Base-by-base conservation (phyloP, 2,113 vertebrate species). In the Prunella fulvescens region DNA sequence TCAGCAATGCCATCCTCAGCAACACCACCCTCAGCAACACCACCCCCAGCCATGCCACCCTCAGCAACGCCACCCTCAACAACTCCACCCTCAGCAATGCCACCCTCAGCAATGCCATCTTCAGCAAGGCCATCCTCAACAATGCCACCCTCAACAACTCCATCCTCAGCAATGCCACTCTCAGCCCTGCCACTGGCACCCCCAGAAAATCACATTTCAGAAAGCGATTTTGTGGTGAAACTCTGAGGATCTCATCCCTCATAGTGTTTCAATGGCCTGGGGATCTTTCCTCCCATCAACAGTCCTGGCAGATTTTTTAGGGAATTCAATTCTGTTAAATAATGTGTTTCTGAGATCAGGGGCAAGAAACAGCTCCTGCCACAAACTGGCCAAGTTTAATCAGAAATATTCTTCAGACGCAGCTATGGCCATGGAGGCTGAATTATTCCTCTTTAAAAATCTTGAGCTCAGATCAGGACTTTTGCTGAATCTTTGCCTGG, bases 181-280 rank as follows among this genome's bases (percentile, higher is more conserved):
- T 56, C 40, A 25, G 14, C n/a, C 28, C 13, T 16, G n/a, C 4
- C 29, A 6, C 7, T 0, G 0, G 44, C 54, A 42, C 7, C 4
- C 18, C 24, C 1, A 0, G 28, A 20, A 31, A 60, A 35, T 1
- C 1, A 2, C 10, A 18, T 31, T 66, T 58, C 31, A 31, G 20
- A 37, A 31, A 58, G 16, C 1, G 20, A 7, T 50, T 64, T 11
- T 19, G 18, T 10, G 23, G 44, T 12, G n/a, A 47, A 74, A 40
- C 47, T 35, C 54, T 1, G 14, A 71, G 77, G 12, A 66, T 19
- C 4, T 60, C 11, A 3, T 12, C 47, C 2, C 1, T 13, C 5
- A 3, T 2, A 22, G 20, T 0, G 2, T 26, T 66, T 14, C 0
- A 0, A 3, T 6, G 28, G 22, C 9, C 2, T 15, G 33, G 10